Conservation (phyloP, 2,888 invertebrate genomes). For the Halictus quadricinctus region DNA sequence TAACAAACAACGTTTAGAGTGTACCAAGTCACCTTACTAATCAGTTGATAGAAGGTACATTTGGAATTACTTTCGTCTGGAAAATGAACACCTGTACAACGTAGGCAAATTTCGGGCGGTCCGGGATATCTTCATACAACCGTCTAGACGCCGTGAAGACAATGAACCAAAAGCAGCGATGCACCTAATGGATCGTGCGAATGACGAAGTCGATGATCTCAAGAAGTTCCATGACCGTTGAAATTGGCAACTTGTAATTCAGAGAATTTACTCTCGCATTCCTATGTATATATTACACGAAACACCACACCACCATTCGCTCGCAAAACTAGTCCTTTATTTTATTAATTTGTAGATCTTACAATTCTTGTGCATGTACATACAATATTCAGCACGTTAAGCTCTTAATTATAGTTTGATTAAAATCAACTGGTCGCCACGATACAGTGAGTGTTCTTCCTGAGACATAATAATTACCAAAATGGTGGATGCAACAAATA, state of each 20-base stretch:
- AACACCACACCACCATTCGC: conserved; percentile 9
- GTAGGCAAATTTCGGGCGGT: conserved; percentile 89
- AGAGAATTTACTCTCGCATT: conserved; percentile 25
- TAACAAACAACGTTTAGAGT: conserved; percentile 34
- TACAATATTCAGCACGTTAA: conserved; percentile 18
- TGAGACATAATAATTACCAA: background rate
- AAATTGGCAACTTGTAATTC: conserved; percentile 58
- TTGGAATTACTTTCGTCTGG: conserved; percentile 89
- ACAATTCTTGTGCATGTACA: conserved; percentile 38
- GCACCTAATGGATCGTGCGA: conserved; percentile 53
- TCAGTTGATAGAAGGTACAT: conserved; percentile 84
- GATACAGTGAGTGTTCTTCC: background rate
- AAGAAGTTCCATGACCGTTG: conserved; percentile 40
- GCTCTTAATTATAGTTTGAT: background rate
- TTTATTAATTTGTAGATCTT: conserved; percentile 11
- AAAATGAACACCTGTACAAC: conserved; percentile 89
- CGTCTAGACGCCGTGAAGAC: conserved; percentile 74
- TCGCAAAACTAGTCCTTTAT: background rate
- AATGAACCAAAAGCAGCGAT: conserved; percentile 40
- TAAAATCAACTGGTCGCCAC: background rate
- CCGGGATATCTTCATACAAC: conserved; percentile 86
- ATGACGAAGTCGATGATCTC: conserved; percentile 39
- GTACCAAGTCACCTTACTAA: conserved; percentile 58
- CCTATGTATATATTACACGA: background rate
- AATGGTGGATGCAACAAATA: background rate